Base-by-base conservation (phyloP, 2,888 invertebrate genomes). In the Calameuta idolon region DNA sequence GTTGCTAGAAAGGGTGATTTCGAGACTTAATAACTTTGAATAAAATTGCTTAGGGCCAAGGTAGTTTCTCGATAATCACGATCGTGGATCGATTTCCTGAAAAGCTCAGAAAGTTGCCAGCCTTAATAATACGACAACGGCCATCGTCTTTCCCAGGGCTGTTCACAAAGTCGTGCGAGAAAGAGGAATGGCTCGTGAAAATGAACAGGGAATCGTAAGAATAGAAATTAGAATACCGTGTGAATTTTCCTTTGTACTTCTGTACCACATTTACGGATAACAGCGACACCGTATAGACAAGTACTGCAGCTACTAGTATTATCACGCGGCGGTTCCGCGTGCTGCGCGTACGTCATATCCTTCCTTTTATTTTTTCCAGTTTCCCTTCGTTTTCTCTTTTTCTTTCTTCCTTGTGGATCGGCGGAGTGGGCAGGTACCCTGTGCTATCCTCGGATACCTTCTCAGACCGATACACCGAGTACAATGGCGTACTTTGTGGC, bases 401-500 rank as follows among this genome's bases (percentile, higher is more conserved):
- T 55, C 33, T 75, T 23, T 75, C 75, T 82, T 81, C 77, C 77
- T 81, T 78, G 75, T 40, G 77, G 76, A 69, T 75, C 76, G 76
- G 30, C 40, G 73, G 55, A 34, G 74, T 35, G 30, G 40, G 75
- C 23, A 71, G 31, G 11, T 33, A 30, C 31, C n/a, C 37, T 34
- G 74, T 34, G 34, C 30, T 82, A 80, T 81, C 75, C 84, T 84
- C 82, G 81, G 85, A 84, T 86, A 85, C 87, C 84, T 87, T 83
- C 86, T 87, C 87, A 88, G 85, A 85, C 88, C 88, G 87, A 87
- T 88, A 87, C 85, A 84, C 81, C 79, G 79, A 88, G 88, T 87
- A 88, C 87, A 87, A 88, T 87, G 83, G 86, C 84, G 86, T 88
- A 89, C 89, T 88, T 89, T 86, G 88, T 87, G 84, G 87, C 81